Evolutionary conservation across 2,113 vertebrate genomes (phyloP).

Genomic region (Oreotrochilus melanogaster): DNA sequence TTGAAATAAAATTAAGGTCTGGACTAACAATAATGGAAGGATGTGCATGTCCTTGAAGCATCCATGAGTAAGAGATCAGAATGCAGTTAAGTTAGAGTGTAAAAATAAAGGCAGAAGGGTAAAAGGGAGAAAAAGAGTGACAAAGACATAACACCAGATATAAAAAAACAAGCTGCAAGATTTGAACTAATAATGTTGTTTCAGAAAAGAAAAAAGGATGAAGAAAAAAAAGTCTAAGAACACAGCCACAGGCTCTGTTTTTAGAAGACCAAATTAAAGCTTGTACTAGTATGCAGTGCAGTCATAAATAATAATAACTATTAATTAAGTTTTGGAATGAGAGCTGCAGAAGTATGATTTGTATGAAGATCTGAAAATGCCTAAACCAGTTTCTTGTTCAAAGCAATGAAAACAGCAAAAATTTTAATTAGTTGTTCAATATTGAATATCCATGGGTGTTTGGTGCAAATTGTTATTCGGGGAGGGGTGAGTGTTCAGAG

Average conservation of each 20-base stretch:
- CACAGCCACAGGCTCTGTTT: conserved; percentile 47
- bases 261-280: conserved; percentile 39
- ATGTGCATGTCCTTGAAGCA: conserved; percentile 35
- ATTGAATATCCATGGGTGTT: conserved; percentile 55
- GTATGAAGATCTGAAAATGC: conserved; percentile 47
- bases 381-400: conserved; percentile 50
- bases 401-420: conserved; percentile 61
- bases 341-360: conserved; percentile 50
- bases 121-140: background rate
- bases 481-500: background rate
- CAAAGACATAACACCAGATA: conserved; percentile 6
- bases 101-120: conserved; percentile 33
- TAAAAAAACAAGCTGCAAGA: conserved; percentile 3
- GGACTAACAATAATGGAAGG: conserved; percentile 36
- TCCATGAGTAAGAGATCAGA: conserved; percentile 16
- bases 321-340: conserved; percentile 69
- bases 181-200: conserved; percentile 38
- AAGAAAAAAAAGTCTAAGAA: background rate
- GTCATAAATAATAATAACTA: conserved; percentile 74
- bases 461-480: conserved; percentile 27
- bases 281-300: conserved; percentile 17
- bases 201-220: conserved; percentile 6
- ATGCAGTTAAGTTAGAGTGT: conserved; percentile 16
- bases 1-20: conserved; percentile 58
- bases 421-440: conserved; percentile 68